Base-by-base conservation (phyloP, 2,888 invertebrate genomes). In the Stenodema calcarata region DNA sequence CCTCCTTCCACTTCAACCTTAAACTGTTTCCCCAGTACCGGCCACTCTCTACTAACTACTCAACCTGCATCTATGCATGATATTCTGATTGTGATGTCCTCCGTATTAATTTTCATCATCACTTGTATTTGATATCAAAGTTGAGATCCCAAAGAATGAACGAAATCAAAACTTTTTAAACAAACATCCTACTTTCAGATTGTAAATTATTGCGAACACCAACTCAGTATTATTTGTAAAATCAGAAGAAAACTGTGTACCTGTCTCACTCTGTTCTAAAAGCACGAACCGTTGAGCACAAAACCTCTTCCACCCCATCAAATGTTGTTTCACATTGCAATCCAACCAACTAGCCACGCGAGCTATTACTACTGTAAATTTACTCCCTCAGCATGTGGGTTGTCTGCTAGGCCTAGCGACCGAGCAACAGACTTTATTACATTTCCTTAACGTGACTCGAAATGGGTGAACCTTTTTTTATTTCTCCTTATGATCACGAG, bases 361-460 rank as follows among this genome's bases (percentile, higher is more conserved):
- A 27, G 70, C 70, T 23, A 70, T 70, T 70, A 70, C 70, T 70
- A 9, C 4, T 70, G 70, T 70, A 70, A 70, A 70, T 70, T 70
- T 27, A 6, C 23, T 70, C 70, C 70, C 28, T 70, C 70, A 27
- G 70, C 7, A 2, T 27, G 23, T 23, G n/a, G n/a, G 4, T 70
- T 70, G 70, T 27, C 70, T 6, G 54, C 54, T 18, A 54, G 2
- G 54, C 11, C n/a, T 54, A 54, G 70, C 70, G 70, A 27, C 70
- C n/a, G 70, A 70, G 28, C 70, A 70, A 70, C 70, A 70, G 70
- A 70, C 4, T 9, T 70, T 70, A 70, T 70, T 70, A 70, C 70
- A 70, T 70, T 23, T n/a, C 70, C 70, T 70, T 27, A 70, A 70
- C 70, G 7, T 18, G 70, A 70, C 70, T 70, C 7, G 18, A 35